Conservation (phyloP, 2,888 invertebrate genomes). For the Cheilosia variabilis region DNA sequence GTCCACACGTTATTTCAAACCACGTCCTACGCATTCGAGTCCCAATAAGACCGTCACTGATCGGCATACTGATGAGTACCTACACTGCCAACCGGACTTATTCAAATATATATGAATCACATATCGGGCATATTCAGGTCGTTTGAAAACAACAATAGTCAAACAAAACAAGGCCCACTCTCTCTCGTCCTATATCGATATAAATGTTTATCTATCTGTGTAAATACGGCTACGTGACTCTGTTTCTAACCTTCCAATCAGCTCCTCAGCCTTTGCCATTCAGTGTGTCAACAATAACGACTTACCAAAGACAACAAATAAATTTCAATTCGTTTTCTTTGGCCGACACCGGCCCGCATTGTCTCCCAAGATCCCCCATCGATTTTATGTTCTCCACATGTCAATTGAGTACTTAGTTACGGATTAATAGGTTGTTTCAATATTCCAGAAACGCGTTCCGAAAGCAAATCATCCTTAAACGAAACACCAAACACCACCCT, state of each 20-base stretch:
- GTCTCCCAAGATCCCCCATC: conserved; percentile 59
- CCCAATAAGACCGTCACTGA: neutral
- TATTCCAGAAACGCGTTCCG: conserved; percentile 58
- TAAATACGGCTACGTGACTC: conserved; percentile 71
- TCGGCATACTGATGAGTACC: conserved; percentile 59
- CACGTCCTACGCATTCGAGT: neutral
- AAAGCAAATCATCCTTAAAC: conserved; percentile 55
- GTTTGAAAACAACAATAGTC: conserved; percentile 57
- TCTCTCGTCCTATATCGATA: conserved; percentile 38
- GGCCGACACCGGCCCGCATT: neutral
- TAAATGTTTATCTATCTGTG: conserved; percentile 38
- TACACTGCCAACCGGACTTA: conserved; percentile 37
- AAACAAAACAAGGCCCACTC: conserved; percentile 20
- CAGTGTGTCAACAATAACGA: conserved; percentile 49
- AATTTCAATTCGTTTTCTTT: conserved; percentile 62
- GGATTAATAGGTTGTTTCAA: conserved; percentile 74
- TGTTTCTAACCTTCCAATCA: conserved; percentile 48
- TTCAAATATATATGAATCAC: conserved; percentile 68
- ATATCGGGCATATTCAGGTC: conserved; percentile 30
- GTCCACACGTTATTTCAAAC: neutral
- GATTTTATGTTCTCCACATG: conserved; percentile 74
- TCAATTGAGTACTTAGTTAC: conserved; percentile 72
- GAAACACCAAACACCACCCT: neutral
- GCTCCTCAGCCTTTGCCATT: conserved; percentile 42
- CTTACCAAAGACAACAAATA: conserved; percentile 49